Base-by-base conservation (phyloP, 2,797 vertebrate genomes). In the Garrulus glandarius region DNA sequence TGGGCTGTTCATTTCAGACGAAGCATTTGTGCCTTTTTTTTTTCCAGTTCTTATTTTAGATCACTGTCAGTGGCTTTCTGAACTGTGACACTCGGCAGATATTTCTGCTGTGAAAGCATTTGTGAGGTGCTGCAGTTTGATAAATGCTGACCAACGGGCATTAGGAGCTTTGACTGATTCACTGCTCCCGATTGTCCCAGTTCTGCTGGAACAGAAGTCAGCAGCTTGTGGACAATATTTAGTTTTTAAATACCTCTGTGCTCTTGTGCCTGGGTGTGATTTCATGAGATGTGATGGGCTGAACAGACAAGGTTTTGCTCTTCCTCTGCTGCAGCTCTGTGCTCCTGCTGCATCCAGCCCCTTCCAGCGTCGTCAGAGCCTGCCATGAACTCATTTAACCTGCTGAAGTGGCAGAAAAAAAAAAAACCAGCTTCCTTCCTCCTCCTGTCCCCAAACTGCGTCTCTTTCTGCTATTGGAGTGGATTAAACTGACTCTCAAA, bases 41-140 rank as follows among this genome's bases (percentile, higher is more conserved):
- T 64, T 56, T 39, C 36, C 34, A 36, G 71, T 71, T 91, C 94
- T 85, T 91, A 52, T 84, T 96, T 94, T 91, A 83, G 91, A 32
- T 89, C 53, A 44, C 17, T 10, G 15, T 78, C 71, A 32, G 78
- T 91, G 89, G 53, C 91, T 92, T 94, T 95, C 70, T 91, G 89
- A 89, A 89, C 93, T 89, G 78, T 95, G 93, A 47, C 92, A 84
- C 91, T 95, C 61, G 60, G 84, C 96, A 96, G 92, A 96, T 95
- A 96, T 94, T 96, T 95, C 69, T 97, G 92, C 95, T 65, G 57
- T 37, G 92, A 44, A 89, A 94, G 93, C 93, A 47, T 79, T 95
- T 84, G 84, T 0, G 19, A 68, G 81, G 64, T 44, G 92, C 92
- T 87, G 93, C 79, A 84, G 21, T 79, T 68, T 89, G 93, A 85